Percentiles rank a stretch among this genome's conserved stretches.
These are phyloP conservation scores for Dendropsophus ebraccatus DNA, from an alignment of 2,113 vertebrate genomes.

Conservation along the genomic window DNA sequence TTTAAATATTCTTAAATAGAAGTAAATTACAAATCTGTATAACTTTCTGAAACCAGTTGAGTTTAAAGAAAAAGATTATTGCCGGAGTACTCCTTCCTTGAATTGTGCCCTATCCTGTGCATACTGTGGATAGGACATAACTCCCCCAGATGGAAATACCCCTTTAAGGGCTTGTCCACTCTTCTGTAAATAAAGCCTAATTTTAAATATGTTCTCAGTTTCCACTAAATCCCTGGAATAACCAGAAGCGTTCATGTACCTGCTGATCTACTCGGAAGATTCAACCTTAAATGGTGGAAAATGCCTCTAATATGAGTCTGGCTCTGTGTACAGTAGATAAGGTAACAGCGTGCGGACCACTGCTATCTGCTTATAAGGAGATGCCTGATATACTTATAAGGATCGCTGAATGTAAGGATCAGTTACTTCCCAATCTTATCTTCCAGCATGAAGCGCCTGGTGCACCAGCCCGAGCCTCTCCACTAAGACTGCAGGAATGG, in stretches of 20 bases:
- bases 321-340: not conserved
- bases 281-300: not conserved
- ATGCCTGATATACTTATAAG: not conserved
- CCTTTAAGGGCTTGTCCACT: no score
- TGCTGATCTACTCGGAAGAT: not conserved
- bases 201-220: not conserved
- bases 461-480: not conserved
- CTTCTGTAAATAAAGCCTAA: no score
- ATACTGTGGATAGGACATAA: no score
- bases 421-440: not conserved
- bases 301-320: slow-evolving; percentile 26
- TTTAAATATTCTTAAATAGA: no score
- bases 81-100: no score
- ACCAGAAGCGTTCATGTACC: not conserved
- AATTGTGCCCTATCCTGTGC: no score
- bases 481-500: not conserved
- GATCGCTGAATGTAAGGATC: not conserved
- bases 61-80: no score
- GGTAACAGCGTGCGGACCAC: not conserved
- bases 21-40: no score
- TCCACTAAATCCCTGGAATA: not conserved
- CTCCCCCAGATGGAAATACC: no score
- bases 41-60: no score
- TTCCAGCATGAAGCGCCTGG: not conserved
- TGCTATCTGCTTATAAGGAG: slow-evolving; percentile 29